Percentiles rank a stretch among this genome's conserved stretches.
phyloP scores from a whole-genome alignment of 2,797 vertebrate genomes.

The Glossophaga mutica region DNA sequence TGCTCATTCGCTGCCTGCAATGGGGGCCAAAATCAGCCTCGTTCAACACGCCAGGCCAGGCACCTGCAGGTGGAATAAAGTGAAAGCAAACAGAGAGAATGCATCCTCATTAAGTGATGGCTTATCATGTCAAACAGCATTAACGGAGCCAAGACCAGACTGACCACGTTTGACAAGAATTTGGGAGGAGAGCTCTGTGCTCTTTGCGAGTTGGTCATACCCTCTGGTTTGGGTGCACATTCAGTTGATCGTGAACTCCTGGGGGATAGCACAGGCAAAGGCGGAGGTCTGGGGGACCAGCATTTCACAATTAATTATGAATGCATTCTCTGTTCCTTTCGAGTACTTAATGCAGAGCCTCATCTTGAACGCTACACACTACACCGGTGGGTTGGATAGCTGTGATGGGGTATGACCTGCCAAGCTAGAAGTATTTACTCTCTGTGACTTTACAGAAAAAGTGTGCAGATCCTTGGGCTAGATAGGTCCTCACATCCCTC shows the following conservation, averaged over 20 bases:
- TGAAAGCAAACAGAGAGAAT: neutral
- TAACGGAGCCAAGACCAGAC: rapidly evolving
- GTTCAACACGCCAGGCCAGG: neutral
- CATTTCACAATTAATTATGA: too few species aligned
- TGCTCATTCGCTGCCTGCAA: rapidly evolving
- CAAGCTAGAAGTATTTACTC: neutral
- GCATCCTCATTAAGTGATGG: neutral
- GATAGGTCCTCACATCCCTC: neutral
- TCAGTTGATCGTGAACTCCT: too few species aligned
- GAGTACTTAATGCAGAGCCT: neutral
- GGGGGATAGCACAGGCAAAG: too few species aligned
- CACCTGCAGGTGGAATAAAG: rapidly evolving
- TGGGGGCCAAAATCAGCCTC: neutral
- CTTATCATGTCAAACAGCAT: neutral
- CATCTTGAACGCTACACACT: neutral
- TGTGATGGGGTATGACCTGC: neutral
- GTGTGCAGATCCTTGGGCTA: neutral
- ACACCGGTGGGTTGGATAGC: neutral
- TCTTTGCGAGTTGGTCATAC: neutral
- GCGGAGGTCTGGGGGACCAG: neutral
- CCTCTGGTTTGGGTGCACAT: neutral
- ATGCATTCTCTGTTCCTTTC: neutral
- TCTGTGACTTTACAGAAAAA: neutral
- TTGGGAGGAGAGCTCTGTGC: neutral
- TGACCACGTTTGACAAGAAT: rapidly evolving